Conservation (phyloP, 2,888 invertebrate species). For the Melitaea athalia region DNA sequence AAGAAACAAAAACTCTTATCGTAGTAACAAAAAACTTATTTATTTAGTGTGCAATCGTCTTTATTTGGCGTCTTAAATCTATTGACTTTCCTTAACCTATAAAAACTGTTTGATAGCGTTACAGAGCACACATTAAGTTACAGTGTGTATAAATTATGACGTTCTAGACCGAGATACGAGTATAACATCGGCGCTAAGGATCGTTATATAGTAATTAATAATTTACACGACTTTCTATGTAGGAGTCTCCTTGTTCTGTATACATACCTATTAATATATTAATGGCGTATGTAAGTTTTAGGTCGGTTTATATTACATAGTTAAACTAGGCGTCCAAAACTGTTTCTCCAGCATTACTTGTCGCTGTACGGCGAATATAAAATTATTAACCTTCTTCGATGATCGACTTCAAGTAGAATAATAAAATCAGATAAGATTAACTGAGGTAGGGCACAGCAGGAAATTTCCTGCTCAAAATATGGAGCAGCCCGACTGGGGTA, state of each 20-base stretch:
- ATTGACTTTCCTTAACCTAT: slow-evolving; percentile 39
- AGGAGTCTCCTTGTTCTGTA: not conserved
- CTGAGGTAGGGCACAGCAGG: too few relatives aligned
- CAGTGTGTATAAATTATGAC: slow-evolving; percentile 28
- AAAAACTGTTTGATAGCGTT: slow-evolving; percentile 35
- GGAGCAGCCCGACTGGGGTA: too few relatives aligned
- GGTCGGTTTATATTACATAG: not conserved
- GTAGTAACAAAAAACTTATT: slow-evolving; percentile 13
- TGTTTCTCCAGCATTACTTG: too few relatives aligned
- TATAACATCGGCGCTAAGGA: not conserved
- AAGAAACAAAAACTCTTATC: not conserved
- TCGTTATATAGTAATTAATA: not conserved
- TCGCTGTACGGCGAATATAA: too few relatives aligned
- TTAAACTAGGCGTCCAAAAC: too few relatives aligned
- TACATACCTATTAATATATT: not conserved
- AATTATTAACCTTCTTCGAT: too few relatives aligned
- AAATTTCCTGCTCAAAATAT: too few relatives aligned
- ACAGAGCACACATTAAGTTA: slow-evolving; percentile 20
- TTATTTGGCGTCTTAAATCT: slow-evolving; percentile 28
- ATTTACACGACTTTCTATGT: not conserved
- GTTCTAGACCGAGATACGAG: not conserved
- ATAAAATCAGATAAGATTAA: too few relatives aligned
- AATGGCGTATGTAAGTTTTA: not conserved
- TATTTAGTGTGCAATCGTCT: slow-evolving; percentile 21
- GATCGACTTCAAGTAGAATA: too few relatives aligned